Percentiles rank a stretch among this genome's conserved stretches.
These are phyloP conservation scores for Drosophila anomalata DNA, from an alignment of 2,888 invertebrate species.

Conservation along the genomic window DNA sequence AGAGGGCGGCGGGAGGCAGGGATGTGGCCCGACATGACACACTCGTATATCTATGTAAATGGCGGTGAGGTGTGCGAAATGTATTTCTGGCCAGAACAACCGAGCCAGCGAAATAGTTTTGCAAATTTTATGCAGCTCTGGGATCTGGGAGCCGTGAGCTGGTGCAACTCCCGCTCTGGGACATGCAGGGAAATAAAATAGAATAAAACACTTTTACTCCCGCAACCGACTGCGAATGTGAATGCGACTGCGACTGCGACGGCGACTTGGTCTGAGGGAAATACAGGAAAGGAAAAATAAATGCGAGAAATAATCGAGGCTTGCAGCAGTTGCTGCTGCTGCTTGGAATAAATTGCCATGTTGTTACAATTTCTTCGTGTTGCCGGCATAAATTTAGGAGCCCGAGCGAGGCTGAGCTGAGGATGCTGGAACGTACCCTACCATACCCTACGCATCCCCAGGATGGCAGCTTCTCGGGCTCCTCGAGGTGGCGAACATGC, in stretches of 20 bases:
- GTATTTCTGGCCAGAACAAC: conserved; percentile 34
- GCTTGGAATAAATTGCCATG: conserved; percentile 77
- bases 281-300: conserved; percentile 4
- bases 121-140: conserved; percentile 64
- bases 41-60: conserved; percentile 43
- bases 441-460: conserved; percentile 28
- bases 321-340: conserved; percentile 39
- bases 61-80: conserved; percentile 42
- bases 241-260: neutral
- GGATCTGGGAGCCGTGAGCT: conserved; percentile 11
- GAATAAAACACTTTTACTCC: conserved; percentile 48
- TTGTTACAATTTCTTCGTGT: conserved; percentile 79
- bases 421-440: conserved; percentile 54
- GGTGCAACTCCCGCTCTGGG: conserved; percentile 29
- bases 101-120: conserved; percentile 53
- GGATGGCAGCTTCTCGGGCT: conserved; percentile 24
- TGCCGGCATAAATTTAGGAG: conserved; percentile 72
- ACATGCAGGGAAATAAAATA: conserved; percentile 69
- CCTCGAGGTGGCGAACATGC: conserved; percentile 76
- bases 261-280: conserved; percentile 2
- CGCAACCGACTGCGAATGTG: conserved; percentile 15
- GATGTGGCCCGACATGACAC: conserved; percentile 35
- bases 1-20: too few species aligned
- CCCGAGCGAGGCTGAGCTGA: conserved; percentile 19
- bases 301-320: conserved; percentile 41